Percentiles rank a stretch among this genome's conserved stretches.
Conservation (phyloP, 2,113 vertebrate genomes). For the Marcusenius ussheri region DNA sequence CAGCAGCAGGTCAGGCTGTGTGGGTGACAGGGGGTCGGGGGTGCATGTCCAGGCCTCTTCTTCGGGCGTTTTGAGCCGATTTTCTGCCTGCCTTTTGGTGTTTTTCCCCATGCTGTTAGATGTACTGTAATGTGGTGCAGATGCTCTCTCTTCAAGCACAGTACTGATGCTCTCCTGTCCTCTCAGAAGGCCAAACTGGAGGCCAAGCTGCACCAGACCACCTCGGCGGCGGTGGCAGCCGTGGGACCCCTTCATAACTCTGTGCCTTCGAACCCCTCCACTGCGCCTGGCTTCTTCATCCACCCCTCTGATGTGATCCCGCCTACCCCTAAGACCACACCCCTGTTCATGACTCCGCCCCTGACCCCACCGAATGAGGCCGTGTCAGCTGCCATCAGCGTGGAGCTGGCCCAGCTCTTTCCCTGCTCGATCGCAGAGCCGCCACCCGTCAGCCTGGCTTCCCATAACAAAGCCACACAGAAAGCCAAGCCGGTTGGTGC, state of each 20-base stretch:
- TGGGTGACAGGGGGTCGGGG: not conserved
- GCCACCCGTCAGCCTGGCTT: slow-evolving; percentile 79
- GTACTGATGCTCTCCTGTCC: slow-evolving; percentile 22
- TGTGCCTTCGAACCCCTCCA: slow-evolving; percentile 85
- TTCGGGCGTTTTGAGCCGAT: not conserved
- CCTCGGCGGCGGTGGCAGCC: slow-evolving; percentile 73
- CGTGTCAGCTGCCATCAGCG: slow-evolving; percentile 89
- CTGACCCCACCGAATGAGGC: slow-evolving; percentile 95
- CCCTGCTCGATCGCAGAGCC: slow-evolving; percentile 91
- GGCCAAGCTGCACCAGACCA: slow-evolving; percentile 97
- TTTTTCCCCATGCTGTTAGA: not conserved
- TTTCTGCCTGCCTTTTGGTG: not conserved
- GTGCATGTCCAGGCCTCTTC: not conserved
- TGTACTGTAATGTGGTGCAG: not conserved
- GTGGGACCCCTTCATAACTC: slow-evolving; percentile 89
- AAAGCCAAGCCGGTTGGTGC: slow-evolving; percentile 82
- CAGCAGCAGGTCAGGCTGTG: slow-evolving; percentile 88
- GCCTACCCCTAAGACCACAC: slow-evolving; percentile 96
- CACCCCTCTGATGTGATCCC: slow-evolving; percentile 97
- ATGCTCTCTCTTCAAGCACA: not conserved
- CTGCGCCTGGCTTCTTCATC: slow-evolving; percentile 92
- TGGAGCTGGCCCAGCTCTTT: slow-evolving; percentile 93
- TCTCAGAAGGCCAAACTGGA: slow-evolving; percentile 95
- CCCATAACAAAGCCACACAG: slow-evolving; percentile 85
- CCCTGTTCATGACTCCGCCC: slow-evolving; percentile 97